Conservation (phyloP, 2,888 invertebrate species). For the Megaustenia siamemsis region DNA sequence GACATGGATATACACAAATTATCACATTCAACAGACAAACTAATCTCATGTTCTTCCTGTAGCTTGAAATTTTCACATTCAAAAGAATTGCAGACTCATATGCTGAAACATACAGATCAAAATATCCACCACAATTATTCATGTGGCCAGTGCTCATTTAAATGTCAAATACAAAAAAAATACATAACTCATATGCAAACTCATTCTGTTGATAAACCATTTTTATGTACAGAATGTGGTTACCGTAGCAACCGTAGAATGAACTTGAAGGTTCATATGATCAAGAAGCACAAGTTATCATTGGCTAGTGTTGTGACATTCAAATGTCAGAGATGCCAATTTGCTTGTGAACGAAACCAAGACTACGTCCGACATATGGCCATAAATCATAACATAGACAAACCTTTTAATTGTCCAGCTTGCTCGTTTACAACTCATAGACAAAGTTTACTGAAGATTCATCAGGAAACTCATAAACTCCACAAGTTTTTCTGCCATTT, state of each 20-base stretch:
- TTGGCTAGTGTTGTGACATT: background rate
- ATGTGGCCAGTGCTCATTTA: slow-evolving; percentile 5
- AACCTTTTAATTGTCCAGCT: slow-evolving; percentile 42
- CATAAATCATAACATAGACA: background rate
- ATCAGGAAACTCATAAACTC: slow-evolving; percentile 33
- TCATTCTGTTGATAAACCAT: slow-evolving; percentile 37
- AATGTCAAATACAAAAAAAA: slow-evolving; percentile 18
- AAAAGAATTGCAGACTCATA: slow-evolving; percentile 13
- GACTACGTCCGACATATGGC: slow-evolving; percentile 28
- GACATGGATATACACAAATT: slow-evolving; percentile 25
- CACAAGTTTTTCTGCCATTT: slow-evolving; percentile 31
- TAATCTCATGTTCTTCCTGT: background rate
- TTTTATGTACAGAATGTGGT: slow-evolving; percentile 22
- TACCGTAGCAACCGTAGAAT: slow-evolving; percentile 34
- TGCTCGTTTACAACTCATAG: slow-evolving; percentile 16
- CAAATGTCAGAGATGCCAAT: slow-evolving; percentile 24
- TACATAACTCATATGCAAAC: slow-evolving; percentile 39
- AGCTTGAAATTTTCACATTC: background rate
- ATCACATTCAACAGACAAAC: background rate
- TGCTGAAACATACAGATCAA: background rate
- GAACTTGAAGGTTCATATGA: slow-evolving; percentile 37
- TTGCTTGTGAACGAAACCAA: slow-evolving; percentile 34
- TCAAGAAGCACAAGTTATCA: slow-evolving; percentile 21
- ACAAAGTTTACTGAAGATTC: slow-evolving; percentile 27
- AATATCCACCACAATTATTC: background rate